Base-by-base conservation (phyloP, 2,888 invertebrate species). In the Noctua janthe region DNA sequence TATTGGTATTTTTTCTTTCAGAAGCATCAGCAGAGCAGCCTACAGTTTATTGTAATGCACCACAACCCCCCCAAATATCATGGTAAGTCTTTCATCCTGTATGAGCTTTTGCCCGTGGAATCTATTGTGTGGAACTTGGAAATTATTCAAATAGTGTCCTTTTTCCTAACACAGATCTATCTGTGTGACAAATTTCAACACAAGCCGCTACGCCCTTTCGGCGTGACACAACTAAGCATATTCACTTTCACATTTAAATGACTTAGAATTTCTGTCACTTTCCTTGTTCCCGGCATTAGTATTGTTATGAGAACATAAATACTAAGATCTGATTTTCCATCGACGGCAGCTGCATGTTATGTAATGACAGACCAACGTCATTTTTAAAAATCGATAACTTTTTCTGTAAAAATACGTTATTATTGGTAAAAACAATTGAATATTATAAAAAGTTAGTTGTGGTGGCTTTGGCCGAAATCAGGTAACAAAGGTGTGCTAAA, bases 81-180 rank as follows among this genome's bases (percentile, higher is more conserved):
- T 84, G 84, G 90, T 91, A 85, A 83, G 81, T 70, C 11, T 56
- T 35, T 49, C 2, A 51, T n/a, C 6, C 49, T n/a, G 13, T 49
- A 39, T 20, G 8, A 35, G 8, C 17, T 64, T 35, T 35, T 64
- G 3, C 17, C 35, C 1, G 7, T 62, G n/a, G 59, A n/a, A 59
- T n/a, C 13, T 13, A 3, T 59, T 5, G 1, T 0, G 0, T n/a
- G 59, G 10, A 66, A 4, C 20, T 39, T 20, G 10, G 10, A 59
- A 11, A n/a, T 59, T 11, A n/a, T 59, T n/a, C 1, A n/a, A 59
- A 56, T 56, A 64, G 17, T 35, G 0, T 35, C 10, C 0, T 64
- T 64, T 64, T 7, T 35, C 7, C 10, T 23, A 23, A 56, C 23
- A 20, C 64, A 20, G 35, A 64, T 64, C 35, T 35, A 35, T 35